Evolutionary conservation across 2,888 invertebrate species (phyloP).

Genomic region (Perdita meconis): DNA sequence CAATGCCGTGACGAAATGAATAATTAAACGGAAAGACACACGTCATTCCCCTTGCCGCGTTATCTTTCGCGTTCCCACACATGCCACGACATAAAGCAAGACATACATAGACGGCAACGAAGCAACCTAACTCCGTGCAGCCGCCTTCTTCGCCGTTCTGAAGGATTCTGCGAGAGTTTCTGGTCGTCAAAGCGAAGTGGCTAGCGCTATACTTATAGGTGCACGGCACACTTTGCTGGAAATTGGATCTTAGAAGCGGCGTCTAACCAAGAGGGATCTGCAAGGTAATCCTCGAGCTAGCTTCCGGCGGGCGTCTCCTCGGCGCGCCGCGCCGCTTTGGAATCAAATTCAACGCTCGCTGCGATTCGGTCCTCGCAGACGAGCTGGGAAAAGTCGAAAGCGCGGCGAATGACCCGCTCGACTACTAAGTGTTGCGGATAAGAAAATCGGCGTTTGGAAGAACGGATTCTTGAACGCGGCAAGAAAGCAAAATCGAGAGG

Average conservation of each 20-base stretch:
- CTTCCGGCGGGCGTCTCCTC: conserved; percentile 59
- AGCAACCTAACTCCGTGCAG: conserved; percentile 24
- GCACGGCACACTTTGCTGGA: conserved; percentile 64
- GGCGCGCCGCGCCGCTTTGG: conserved; percentile 45
- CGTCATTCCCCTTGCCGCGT: too few species aligned
- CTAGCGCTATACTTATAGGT: conserved; percentile 45
- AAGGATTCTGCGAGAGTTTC: conserved; percentile 53
- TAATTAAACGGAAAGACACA: too few species aligned
- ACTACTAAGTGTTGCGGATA: not conserved
- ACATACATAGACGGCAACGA: not conserved
- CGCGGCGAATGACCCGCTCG: not conserved
- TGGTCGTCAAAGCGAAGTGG: conserved; percentile 63
- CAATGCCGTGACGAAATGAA: too few species aligned
- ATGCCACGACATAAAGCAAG: too few species aligned
- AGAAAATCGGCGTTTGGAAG: not conserved
- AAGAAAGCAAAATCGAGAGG: conserved; percentile 12
- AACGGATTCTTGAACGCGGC: not conserved
- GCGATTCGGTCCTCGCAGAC: conserved; percentile 14
- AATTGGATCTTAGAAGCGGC: conserved; percentile 70
- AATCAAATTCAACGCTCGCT: conserved; percentile 55
- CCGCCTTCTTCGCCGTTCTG: conserved; percentile 35
- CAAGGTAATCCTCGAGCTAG: conserved; percentile 71
- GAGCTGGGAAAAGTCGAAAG: conserved; percentile 11
- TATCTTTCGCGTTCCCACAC: too few species aligned
- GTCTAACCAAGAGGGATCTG: conserved; percentile 66